Evolutionary conservation across 2,888 invertebrate species (phyloP), one percentile per base, ranked within the genome.

Genomic region (Pachymerium ferrugineum): DNA sequence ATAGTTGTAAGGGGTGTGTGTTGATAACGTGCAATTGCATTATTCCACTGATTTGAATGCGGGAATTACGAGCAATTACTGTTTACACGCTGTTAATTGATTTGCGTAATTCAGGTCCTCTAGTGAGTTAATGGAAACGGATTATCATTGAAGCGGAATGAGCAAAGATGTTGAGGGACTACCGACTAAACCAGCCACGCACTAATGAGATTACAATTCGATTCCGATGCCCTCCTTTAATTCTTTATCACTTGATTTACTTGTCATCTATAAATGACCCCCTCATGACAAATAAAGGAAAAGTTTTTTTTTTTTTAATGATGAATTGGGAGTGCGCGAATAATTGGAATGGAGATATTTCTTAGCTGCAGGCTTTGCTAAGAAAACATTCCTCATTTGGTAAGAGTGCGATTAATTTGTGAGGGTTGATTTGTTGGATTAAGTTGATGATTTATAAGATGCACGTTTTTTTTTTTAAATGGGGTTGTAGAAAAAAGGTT

Each of bases 21-120:
- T 62, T 62, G 62, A 62, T 62, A 62, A 62, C 62, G 62, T 62
- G 62, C 38, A 70, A 70, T 70, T 70, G 28, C 71, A 38, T 71
- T 42, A 71, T 71, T 71, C 35, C 71, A 42, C 22, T 38, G 71
- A 71, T 38, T 71, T 71, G 71, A 71, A 71, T 71, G 38, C 25
- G 38, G 35, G 71, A 71, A 71, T 71, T 71, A 71, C 38, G 71
- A 71, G 38, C 71, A 71, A 71, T 71, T 71, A 71, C 71, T 71
- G 71, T 71, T 71, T 71, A 71, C 71, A 71, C 71, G 42, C 38
- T 38, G 71, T 71, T 71, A 71, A 71, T 71, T 71, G 71, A 71
- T 71, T 71, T 71, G 71, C 71, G 71, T 71, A 71, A 71, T 71
- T 71, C 71, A 35, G 33, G 33, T 38, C 71, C 70, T 33, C 70